A percentile compares a stretch with the other conserved stretches of the same genome.
These are phyloP conservation scores for Garrulus glandarius DNA, from an alignment of 2,797 vertebrate species.

Conservation along the genomic window DNA sequence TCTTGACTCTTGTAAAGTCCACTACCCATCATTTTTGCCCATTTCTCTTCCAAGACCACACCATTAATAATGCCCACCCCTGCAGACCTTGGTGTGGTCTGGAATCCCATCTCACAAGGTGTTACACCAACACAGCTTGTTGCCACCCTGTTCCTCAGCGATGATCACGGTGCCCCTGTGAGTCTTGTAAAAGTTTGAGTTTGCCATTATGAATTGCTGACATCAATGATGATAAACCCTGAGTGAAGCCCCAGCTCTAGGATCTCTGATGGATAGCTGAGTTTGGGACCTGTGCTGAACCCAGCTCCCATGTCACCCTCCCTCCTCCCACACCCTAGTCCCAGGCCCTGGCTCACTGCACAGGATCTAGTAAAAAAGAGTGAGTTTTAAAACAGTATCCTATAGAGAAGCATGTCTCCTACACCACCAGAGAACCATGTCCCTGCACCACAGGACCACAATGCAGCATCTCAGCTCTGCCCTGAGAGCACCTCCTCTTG, in stretches of 20 bases:
- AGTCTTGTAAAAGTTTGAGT: neutral
- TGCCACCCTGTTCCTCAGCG: neutral
- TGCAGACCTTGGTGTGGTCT: neutral
- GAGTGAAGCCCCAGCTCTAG: neutral
- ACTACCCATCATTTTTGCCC: neutral
- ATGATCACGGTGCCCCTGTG: accelerated
- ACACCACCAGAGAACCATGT: accelerated
- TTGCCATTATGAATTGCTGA: neutral
- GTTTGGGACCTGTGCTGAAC: accelerated
- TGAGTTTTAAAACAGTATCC: neutral
- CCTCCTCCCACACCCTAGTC: neutral
- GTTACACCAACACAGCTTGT: neutral
- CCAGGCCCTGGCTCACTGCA: neutral
- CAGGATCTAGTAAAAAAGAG: neutral
- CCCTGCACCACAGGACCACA: neutral
- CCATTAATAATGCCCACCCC: neutral
- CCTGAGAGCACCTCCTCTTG: neutral
- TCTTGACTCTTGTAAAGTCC: neutral
- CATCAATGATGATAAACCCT: neutral
- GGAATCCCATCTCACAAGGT: neutral
- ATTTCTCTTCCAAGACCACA: neutral
- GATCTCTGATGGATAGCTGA: neutral
- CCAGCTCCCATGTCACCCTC: neutral
- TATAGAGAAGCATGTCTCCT: neutral
- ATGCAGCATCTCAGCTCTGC: neutral